Evolutionary conservation across 2,113 vertebrate species (phyloP).

Genomic region (Clarias magur): DNA sequence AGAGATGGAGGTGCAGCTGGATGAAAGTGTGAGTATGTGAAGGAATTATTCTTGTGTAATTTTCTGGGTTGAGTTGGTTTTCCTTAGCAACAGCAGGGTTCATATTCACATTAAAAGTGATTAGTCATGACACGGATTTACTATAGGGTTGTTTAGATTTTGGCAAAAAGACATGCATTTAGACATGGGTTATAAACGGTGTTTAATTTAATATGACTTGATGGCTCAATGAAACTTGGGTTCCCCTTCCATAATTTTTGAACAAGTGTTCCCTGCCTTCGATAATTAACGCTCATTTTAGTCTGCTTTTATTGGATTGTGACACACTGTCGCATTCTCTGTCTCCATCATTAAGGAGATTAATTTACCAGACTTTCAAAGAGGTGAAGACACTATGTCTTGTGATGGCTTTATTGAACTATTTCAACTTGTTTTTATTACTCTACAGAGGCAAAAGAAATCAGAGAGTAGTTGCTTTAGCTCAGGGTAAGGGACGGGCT

Average conservation of each 20-base stretch:
- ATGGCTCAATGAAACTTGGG: background rate
- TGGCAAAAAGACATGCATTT: constrained; percentile 4
- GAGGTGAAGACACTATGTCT: too few relatives aligned
- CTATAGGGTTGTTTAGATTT: constrained; percentile 2
- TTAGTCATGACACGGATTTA: constrained; percentile 30
- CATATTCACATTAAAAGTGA: constrained; percentile 34
- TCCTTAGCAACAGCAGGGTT: constrained; percentile 30
- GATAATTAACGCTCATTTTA: background rate
- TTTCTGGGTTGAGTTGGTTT: constrained; percentile 22
- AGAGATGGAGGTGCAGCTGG: background rate
- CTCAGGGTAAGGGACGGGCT: too few relatives aligned
- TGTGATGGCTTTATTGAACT: too few relatives aligned
- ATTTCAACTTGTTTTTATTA: too few relatives aligned
- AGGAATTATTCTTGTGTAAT: background rate
- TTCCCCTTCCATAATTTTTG: background rate
- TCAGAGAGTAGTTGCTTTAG: too few relatives aligned
- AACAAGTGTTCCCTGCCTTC: background rate
- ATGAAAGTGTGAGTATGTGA: constrained; percentile 17
- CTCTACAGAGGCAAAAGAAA: too few relatives aligned
- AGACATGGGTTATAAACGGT: background rate
- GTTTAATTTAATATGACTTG: background rate
- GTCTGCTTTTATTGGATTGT: background rate
- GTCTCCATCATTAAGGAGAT: too few relatives aligned
- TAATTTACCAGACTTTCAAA: too few relatives aligned
- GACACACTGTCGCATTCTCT: too few relatives aligned